Base-by-base conservation (phyloP, 2,113 vertebrate genomes). In the Onychorhynchus coronatus region DNA sequence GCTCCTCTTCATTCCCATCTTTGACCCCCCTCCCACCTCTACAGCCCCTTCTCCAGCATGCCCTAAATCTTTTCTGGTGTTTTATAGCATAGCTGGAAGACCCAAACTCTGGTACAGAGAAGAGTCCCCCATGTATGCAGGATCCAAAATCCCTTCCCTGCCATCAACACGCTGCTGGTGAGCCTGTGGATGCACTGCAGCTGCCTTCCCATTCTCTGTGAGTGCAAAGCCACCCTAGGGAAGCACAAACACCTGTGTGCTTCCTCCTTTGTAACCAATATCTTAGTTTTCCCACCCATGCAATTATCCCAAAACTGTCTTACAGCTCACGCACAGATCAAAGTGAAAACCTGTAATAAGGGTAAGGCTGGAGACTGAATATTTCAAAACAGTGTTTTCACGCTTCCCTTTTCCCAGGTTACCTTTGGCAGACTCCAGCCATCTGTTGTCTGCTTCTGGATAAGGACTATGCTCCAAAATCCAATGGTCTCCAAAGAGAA, bases 361-460 rank as follows among this genome's bases (percentile, higher is more conserved):
- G 47, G 41, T 78, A 65, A 92, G 81, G 53, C 18, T 37, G 53
- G 74, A 47, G 49, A 41, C 52, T 86, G 85, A 91, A 10, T 59
- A 71, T 86, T 91, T 88, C 73, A 77, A 80, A 92, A 41, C 59
- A 20, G 42, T 24, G 30, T 84, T 91, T 93, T 91, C 84, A 75
- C 4, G 8, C 89, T 89, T 86, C 84, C 81, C 52, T 94, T 89
- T 89, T 91, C 96, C 93, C 88, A 86, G 75, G 83, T 94, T 93
- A 75, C 93, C 68, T 75, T 85, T 92, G 90, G 70, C 86, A 90
- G 90, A 72, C 96, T 95, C 72, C 68, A 92, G 83, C 88, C 93
- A 91, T 97, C 93, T 97, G 90, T 56, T 93, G 79, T 84, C 93
- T 96, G 90, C 80, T 72, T 59, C 82, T 86, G 61, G 73, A 66